Percentiles rank a stretch among this genome's conserved stretches.
Evolutionary conservation across 1,140 invertebrate species (phyloP).

Genomic region (Monomorium pharaonis): DNA sequence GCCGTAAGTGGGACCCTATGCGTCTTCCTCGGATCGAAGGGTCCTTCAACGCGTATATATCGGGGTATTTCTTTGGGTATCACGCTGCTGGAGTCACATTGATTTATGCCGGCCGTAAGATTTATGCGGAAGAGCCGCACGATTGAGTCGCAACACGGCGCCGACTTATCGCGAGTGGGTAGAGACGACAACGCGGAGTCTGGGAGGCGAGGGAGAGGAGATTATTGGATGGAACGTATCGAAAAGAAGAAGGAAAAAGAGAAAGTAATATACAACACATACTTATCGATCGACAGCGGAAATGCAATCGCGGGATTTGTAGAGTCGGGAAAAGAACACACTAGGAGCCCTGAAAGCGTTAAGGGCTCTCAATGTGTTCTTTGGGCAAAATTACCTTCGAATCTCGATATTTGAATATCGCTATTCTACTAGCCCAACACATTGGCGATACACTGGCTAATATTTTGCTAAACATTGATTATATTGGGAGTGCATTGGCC

Average conservation of each 20-base stretch:
- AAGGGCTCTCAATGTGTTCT: background rate
- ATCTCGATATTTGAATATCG: constrained; percentile 15
- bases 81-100: constrained; percentile 83
- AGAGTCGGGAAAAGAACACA: background rate
- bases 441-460: too few species aligned
- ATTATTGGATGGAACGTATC: constrained; percentile 32
- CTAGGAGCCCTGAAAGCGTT: background rate
- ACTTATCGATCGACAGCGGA: constrained; percentile 75
- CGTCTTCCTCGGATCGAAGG: constrained; percentile 83
- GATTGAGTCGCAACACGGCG: constrained; percentile 84
- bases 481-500: too few species aligned
- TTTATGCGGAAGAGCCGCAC: constrained; percentile 83
- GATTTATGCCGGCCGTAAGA: constrained; percentile 83
- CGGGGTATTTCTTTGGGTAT: constrained; percentile 76
- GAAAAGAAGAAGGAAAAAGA: constrained; percentile 49
- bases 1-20: constrained; percentile 80
- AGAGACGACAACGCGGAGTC: constrained; percentile 77
- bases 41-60: constrained; percentile 75
- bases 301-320: constrained; percentile 69
- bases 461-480: too few species aligned
- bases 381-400: constrained; percentile 6
- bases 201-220: background rate
- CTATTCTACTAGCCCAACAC: too few species aligned
- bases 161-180: constrained; percentile 85
- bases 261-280: constrained; percentile 58